Evolutionary conservation across 2,888 invertebrate species (phyloP), one percentile per base, ranked within the genome.

Genomic region (Diarsia brunnea): DNA sequence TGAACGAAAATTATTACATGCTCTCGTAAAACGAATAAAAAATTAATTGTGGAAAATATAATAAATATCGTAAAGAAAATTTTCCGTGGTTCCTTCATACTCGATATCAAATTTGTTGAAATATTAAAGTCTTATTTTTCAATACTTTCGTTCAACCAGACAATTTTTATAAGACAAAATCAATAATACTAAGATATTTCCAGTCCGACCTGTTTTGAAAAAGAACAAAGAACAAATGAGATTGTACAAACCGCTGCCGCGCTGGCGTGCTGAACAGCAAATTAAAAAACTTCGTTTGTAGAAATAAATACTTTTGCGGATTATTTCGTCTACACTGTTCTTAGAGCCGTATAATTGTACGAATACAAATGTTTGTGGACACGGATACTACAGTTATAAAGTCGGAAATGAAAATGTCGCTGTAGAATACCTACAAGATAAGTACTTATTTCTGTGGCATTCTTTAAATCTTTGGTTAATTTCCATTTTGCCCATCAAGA

Each of bases 281-380:
- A 86, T 85, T 83, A 87, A 87, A 86, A 87, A 80, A 78, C 80
- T 85, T 80, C 72, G 75, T 78, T 78, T 68, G 77, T 75, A 49
- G 66, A 78, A 80, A 79, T 80, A 77, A 77, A 87, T 79, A 85
- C 71, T 76, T 79, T 78, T 53, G 72, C 60, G 63, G 73, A 87
- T 87, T 85, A 83, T 85, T 82, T 79, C 38, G 68, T 55, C 24
- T 67, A 16, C 55, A 27, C 80, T 73, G 66, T 84, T 82, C 75
- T 61, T 75, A 49, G 10, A 53, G 16, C 21, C 24, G 45, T 45
- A 53, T 24, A 75, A 63, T 81, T 66, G 31, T 43, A 75, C 38
- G 31, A 78, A 81, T 43, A 49, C 7, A 55, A 49, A 45, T 51
- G 14, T 73, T 73, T 78, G 27, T 31, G 1, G 31, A 49, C 49